phyloP scores from a whole-genome alignment of 2,888 invertebrate genomes.

The Caenorhabditis sp. region DNA sequence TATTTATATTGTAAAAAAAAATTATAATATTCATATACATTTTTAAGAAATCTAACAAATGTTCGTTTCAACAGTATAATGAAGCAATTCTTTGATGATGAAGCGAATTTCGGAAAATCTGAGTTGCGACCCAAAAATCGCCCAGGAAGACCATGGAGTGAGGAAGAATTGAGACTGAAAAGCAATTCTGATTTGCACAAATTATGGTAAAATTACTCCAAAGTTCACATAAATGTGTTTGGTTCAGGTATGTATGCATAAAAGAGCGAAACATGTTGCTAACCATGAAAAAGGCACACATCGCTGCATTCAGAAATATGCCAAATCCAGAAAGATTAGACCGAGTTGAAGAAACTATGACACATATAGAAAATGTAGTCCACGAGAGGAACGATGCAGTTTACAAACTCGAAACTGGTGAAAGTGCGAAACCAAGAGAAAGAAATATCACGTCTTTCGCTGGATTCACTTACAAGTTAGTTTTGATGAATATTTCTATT shows the following conservation, averaged over 20 bases:
- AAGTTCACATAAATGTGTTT: not conserved
- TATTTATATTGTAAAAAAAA: not conserved
- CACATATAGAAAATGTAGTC: constrained; percentile 87
- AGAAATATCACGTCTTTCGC: constrained; percentile 66
- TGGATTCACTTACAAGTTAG: constrained; percentile 67
- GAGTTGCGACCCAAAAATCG: constrained; percentile 60
- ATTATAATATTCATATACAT: not conserved
- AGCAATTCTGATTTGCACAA: constrained; percentile 94
- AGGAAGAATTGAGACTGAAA: constrained; percentile 90
- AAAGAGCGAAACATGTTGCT: constrained; percentile 96
- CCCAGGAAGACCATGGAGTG: constrained; percentile 78
- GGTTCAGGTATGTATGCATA: constrained; percentile 81
- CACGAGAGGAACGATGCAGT: constrained; percentile 91
- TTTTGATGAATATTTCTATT: too few species aligned
- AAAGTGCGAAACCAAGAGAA: constrained; percentile 73
- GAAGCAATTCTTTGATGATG: constrained; percentile 62
- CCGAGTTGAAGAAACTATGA: constrained; percentile 80
- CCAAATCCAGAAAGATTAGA: constrained; percentile 70
- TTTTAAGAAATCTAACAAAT: constrained; percentile 2
- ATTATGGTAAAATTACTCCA: constrained; percentile 80
- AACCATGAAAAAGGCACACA: constrained; percentile 84
- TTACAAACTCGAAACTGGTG: constrained; percentile 86
- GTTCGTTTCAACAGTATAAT: constrained; percentile 19
- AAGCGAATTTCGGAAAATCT: constrained; percentile 53
- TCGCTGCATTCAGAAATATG: constrained; percentile 72